These are phyloP conservation scores for Clitarchus hookeri DNA, from an alignment of 2,888 invertebrate genomes.

Conservation along the genomic window DNA sequence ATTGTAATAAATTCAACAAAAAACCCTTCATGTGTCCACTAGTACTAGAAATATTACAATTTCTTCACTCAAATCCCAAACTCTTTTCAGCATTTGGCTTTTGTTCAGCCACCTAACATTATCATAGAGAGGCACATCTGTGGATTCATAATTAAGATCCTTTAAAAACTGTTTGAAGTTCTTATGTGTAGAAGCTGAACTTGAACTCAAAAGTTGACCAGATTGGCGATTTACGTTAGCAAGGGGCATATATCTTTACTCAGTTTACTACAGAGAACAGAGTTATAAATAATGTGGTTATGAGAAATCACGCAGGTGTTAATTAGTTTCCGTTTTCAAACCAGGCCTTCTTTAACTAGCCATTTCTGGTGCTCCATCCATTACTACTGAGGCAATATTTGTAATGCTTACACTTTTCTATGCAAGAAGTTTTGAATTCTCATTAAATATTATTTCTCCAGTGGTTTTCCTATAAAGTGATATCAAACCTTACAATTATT, in stretches of 20 bases:
- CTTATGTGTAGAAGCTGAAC: not conserved
- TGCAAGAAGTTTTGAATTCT: slow-evolving; percentile 2
- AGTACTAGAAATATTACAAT: too few relatives aligned
- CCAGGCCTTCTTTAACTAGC: slow-evolving; percentile 17
- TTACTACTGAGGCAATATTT: not conserved
- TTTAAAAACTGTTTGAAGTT: slow-evolving; percentile 9
- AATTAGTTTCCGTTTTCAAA: not conserved
- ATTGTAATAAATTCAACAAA: too few relatives aligned
- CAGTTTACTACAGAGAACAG: not conserved
- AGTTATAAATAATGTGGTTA: not conserved
- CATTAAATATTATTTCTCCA: slow-evolving; percentile 18
- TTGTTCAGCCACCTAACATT: too few relatives aligned
- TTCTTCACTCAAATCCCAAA: too few relatives aligned
- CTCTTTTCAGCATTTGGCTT: too few relatives aligned
- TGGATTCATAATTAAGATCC: too few relatives aligned
- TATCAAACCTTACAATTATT: not conserved
- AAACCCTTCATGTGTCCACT: too few relatives aligned
- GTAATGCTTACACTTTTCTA: not conserved
- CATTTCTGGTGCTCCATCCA: not conserved
- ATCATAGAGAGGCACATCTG: too few relatives aligned
- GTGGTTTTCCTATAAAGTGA: not conserved
- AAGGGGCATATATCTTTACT: not conserved
- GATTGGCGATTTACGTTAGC: not conserved
- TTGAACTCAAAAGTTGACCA: slow-evolving; percentile 5
- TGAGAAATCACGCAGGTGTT: not conserved